Evolutionary conservation across 2,888 invertebrate genomes (phyloP), one percentile per base, ranked within the genome.

Genomic region (Lapara coniferarum): DNA sequence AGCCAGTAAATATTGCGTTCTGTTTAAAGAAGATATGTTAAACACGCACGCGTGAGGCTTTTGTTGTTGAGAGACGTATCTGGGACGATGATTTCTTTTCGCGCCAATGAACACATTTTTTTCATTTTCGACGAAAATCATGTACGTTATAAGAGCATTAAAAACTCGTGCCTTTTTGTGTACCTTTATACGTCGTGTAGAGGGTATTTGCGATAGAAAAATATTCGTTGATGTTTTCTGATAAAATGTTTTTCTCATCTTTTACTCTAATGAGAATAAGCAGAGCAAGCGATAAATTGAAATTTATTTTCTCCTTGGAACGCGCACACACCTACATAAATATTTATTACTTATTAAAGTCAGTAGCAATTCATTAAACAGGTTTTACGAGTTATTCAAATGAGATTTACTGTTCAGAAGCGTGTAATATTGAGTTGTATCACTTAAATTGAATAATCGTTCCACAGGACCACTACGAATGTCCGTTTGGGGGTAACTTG

Each of bases 61-160:
- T 91, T 89, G 89, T 89, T 89, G 85, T 85, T 85, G 85, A 85
- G 81, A 86, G 88, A 89, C 87, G 88, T 88, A 89, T 90, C 88
- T 88, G 85, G 82, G 75, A 86, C 84, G 88, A 88, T 89, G 89
- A 90, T 91, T 91, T 88, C 82, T 81, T 89, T 89, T 85, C 90
- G 84, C 88, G 72, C 86, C 90, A 88, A 87, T 88, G 89, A 91
- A 88, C 88, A 88, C 88, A 88, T 90, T 90, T 89, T 89, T 87
- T 84, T 83, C 84, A 86, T 87, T 89, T 87, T 84, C 78, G 79
- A 83, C 79, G 79, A 85, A 86, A 88, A 88, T 87, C 88, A 88
- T 83, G 84, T 82, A 88, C 83, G 84, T 82, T 79, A 82, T 86
- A 87, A 86, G 84, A 87, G 84, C 86, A 89, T 90, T 90, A 89